Percentiles rank a stretch among this genome's conserved stretches.
These are phyloP conservation scores for Pseudomyrmex concolor DNA, from an alignment of 1,140 invertebrate genomes.

Conservation along the genomic window DNA sequence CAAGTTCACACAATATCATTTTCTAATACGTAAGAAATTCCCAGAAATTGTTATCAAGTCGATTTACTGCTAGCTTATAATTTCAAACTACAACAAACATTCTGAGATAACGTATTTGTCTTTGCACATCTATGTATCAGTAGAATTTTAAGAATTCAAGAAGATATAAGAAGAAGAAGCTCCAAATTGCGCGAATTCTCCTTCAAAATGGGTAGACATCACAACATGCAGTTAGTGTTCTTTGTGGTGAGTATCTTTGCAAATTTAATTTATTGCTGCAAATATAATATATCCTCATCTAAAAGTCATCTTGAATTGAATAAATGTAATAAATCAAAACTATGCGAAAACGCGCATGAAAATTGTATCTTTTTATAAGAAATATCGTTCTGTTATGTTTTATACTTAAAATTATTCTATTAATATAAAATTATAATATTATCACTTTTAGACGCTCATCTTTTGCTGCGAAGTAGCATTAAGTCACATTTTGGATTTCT, in stretches of 20 bases:
- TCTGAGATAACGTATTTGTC: neutral
- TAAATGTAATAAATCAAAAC: neutral
- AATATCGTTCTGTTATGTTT: no score
- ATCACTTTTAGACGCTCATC: slow-evolving; percentile 7
- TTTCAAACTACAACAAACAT: neutral
- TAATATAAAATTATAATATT: neutral
- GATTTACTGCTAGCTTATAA: slow-evolving; percentile 6
- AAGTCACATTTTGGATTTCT: neutral
- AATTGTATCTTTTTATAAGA: no score
- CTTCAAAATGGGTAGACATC: neutral
- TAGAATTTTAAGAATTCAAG: slow-evolving; percentile 4
- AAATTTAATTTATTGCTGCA: neutral
- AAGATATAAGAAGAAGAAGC: slow-evolving; percentile 28
- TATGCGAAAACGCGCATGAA: no score
- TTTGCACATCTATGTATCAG: neutral
- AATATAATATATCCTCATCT: neutral
- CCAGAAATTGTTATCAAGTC: slow-evolving; percentile 13
- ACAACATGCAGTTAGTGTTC: neutral
- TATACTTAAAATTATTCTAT: no score
- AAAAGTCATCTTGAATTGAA: neutral
- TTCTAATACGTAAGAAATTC: neutral
- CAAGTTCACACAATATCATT: neutral
- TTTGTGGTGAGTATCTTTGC: slow-evolving; percentile 13
- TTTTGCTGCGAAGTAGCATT: neutral
- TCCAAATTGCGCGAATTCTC: neutral